phyloP scores from a whole-genome alignment of 2,113 vertebrate species.

The Chaetura pelagica region DNA sequence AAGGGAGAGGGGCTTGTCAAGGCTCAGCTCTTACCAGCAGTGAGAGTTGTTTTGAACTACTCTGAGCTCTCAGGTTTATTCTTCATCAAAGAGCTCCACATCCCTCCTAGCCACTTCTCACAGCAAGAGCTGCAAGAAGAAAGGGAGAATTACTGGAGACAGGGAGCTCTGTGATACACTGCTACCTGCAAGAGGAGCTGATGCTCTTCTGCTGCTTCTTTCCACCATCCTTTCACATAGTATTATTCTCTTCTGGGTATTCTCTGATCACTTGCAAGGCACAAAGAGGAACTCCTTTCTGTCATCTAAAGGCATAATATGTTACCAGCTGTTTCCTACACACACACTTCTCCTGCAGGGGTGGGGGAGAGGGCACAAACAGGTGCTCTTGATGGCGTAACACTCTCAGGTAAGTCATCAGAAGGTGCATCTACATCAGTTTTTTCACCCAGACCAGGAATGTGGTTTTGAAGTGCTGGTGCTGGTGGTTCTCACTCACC shows the following conservation, averaged over 20 bases:
- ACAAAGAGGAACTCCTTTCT: neutral
- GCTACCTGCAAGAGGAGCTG: neutral
- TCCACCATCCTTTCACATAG: neutral
- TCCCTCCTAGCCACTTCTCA: conserved; percentile 3
- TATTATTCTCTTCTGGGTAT: neutral
- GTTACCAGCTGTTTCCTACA: neutral
- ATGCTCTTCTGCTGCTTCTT: neutral
- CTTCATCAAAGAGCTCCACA: neutral
- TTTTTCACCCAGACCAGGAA: neutral
- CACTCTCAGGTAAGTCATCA: neutral
- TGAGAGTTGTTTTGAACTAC: conserved; percentile 26
- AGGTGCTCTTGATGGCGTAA: neutral
- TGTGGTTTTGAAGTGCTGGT: neutral
- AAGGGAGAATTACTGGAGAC: neutral
- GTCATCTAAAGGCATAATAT: neutral
- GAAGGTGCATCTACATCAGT: neutral
- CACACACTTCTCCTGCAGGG: neutral
- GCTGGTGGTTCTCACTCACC: neutral
- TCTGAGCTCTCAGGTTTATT: neutral
- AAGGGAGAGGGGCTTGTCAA: conserved; percentile 19
- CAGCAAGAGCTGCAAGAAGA: conserved; percentile 4
- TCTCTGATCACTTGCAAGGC: neutral
- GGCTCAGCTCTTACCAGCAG: accelerated
- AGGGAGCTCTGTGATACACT: neutral
- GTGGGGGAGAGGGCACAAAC: neutral